A percentile compares a stretch with the other conserved stretches of the same genome.
These are phyloP conservation scores for Hydrotaea cyrtoneurina DNA, from an alignment of 2,888 invertebrate species.

Conservation along the genomic window DNA sequence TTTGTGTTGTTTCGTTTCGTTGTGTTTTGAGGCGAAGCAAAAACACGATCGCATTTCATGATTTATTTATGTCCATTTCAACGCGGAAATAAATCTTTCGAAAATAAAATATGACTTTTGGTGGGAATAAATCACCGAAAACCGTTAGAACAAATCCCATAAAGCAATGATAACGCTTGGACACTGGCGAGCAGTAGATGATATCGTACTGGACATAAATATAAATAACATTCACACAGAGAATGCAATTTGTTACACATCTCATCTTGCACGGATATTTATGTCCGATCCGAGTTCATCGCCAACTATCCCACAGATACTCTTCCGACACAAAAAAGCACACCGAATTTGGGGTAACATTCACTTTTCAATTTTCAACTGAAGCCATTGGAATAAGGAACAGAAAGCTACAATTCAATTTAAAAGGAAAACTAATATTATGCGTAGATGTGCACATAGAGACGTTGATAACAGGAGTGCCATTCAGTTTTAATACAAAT, in stretches of 20 bases:
- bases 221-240: background rate
- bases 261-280: background rate
- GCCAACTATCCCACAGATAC: no score
- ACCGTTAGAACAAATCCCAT: constrained; percentile 4
- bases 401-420: no score
- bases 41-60: constrained; percentile 4
- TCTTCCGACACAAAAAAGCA: no score
- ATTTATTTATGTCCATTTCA: constrained; percentile 23
- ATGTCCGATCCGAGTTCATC: no score
- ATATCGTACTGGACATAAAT: background rate
- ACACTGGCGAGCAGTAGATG: background rate
- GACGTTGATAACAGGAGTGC: no score
- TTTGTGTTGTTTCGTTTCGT: background rate
- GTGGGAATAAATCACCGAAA: constrained; percentile 19
- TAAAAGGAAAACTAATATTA: no score
- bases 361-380: no score
- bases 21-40: background rate
- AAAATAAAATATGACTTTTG: constrained; percentile 21
- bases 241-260: background rate
- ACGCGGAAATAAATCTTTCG: constrained; percentile 15
- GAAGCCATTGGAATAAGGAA: no score
- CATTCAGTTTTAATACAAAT: no score
- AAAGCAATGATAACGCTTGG: background rate
- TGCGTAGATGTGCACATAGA: no score
- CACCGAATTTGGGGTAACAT: no score